These are phyloP conservation scores for Macaca nemestrina DNA, from an alignment of 2,113 vertebrate genomes.

Conservation along the genomic window DNA sequence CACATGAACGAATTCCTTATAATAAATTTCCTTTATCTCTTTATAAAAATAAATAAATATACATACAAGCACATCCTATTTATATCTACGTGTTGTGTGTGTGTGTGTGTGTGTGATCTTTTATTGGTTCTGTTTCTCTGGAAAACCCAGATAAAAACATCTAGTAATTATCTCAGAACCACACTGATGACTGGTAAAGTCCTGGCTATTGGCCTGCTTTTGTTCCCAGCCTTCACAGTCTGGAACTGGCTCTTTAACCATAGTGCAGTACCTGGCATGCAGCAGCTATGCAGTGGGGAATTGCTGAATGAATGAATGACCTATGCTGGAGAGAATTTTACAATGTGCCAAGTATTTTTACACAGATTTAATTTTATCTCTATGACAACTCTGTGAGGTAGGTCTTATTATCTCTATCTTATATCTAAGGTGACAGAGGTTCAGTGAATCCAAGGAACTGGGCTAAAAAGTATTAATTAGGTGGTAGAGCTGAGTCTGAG, in stretches of 20 bases:
- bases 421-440: neutral
- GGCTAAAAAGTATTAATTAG: neutral
- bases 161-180: neutral
- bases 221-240: neutral
- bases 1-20: neutral
- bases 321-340: neutral
- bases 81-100: neutral
- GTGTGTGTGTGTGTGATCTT: rapidly evolving
- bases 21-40: neutral
- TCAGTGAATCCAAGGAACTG: neutral
- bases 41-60: neutral
- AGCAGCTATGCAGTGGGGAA: neutral
- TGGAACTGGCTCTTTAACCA: neutral
- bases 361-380: neutral
- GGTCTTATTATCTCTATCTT: neutral
- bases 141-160: neutral
- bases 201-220: neutral
- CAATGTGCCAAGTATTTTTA: neutral
- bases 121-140: neutral
- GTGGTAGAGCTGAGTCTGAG: neutral
- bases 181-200: neutral
- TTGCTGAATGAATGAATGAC: neutral
- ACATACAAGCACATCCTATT: neutral
- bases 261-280: neutral
- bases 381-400: no score